Conservation (phyloP, 2,113 vertebrate species). For the Pseudorectes ferrugineus region DNA sequence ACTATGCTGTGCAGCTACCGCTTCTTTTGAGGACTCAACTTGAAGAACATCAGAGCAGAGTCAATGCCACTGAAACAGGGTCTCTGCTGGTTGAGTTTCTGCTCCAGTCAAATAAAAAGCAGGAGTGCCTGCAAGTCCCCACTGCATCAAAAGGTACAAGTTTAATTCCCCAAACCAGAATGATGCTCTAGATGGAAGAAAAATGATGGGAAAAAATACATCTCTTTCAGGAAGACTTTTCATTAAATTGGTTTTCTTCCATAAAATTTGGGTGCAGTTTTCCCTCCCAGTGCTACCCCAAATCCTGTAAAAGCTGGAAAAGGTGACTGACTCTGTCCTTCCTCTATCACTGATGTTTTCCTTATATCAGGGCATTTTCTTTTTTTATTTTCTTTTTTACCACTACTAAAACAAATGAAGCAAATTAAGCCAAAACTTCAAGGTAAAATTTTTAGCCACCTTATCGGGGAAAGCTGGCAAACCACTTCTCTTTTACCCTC, state of each 20-base stretch:
- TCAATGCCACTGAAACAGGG: neutral
- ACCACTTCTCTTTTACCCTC: neutral
- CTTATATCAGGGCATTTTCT: neutral
- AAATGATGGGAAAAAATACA: fast-evolving
- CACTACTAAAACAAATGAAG: neutral
- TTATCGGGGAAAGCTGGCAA: neutral
- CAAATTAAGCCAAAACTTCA: neutral
- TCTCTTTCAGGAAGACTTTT: neutral
- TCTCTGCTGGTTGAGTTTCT: neutral
- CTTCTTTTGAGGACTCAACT: neutral
- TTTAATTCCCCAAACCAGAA: neutral
- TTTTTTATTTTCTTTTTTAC: neutral
- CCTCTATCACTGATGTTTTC: neutral
- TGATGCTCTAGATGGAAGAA: neutral
- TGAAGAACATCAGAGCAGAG: neutral
- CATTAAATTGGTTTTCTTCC: neutral
- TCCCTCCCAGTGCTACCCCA: neutral
- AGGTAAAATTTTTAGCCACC: neutral
- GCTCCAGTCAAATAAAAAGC: neutral
- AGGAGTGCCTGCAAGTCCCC: neutral
- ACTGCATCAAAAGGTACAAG: neutral
- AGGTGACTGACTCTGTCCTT: neutral
- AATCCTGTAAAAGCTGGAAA: neutral
- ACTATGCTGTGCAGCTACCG: neutral
- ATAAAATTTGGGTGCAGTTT: neutral